phyloP scores from a whole-genome alignment of 2,113 vertebrate species.

The Suricata suricatta region DNA sequence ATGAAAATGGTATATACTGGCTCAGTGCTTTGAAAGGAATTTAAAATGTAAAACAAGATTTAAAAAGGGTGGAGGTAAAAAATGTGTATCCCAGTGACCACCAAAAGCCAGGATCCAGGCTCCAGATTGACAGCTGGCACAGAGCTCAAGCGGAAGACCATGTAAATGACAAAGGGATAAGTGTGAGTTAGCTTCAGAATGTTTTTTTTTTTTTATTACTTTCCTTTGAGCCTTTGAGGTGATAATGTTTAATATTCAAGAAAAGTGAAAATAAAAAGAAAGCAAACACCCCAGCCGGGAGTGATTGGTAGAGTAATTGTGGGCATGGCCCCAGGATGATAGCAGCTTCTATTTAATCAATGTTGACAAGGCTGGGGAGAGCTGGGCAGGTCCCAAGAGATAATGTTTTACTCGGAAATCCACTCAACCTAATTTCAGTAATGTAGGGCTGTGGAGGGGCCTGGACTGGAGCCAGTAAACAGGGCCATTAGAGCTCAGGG shows the following conservation, averaged over 20 bases:
- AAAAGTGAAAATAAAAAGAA: conserved; percentile 78
- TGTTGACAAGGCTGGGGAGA: conserved; percentile 86
- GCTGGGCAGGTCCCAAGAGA: conserved; percentile 87
- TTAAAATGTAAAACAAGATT: conserved; percentile 23
- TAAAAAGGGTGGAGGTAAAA: neutral
- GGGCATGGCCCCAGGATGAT: conserved; percentile 82
- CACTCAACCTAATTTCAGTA: conserved; percentile 90
- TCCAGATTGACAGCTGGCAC: conserved; percentile 1
- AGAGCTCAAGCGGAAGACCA: neutral
- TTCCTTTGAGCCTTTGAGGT: conserved; percentile 64
- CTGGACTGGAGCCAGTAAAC: conserved; percentile 84
- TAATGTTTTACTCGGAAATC: conserved; percentile 88
- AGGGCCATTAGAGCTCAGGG: conserved; percentile 81
- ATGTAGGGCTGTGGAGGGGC: conserved; percentile 85
- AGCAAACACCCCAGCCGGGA: conserved; percentile 77
- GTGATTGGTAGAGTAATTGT: conserved; percentile 82
- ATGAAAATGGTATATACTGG: neutral
- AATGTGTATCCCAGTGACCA: neutral
- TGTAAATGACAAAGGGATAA: neutral
- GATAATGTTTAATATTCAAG: conserved; percentile 81
- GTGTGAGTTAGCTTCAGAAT: neutral
- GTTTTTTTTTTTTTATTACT: conserved; percentile 30
- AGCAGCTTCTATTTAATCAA: conserved; percentile 87
- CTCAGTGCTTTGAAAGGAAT: neutral
- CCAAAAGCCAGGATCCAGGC: neutral